Evolutionary conservation across 2,888 invertebrate genomes (phyloP), one percentile per base, ranked within the genome.

Genomic region (Nymphalis urticae): DNA sequence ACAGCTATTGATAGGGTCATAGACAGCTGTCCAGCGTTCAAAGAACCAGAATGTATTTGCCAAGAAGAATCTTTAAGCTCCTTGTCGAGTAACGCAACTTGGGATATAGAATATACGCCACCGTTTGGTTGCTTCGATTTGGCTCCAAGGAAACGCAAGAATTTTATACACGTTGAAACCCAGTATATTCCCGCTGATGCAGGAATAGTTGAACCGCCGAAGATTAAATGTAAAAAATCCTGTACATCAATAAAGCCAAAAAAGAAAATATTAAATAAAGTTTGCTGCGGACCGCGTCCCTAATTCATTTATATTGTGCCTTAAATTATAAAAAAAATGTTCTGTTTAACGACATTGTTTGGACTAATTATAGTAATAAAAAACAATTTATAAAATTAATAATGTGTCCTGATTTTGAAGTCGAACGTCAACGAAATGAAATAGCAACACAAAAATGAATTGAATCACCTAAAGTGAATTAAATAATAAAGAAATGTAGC

Each of bases 31-130:
- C 92, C 92, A 48, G 87, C 89, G 0, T 92, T 92, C 51, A 89
- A 89, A 70, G 92, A 90, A 42, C 91, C 92, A 0, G 89, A 85
- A 0, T 93, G 92, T 65, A 67, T 90, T 17, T 92, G 93, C 60
- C 76, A 85, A 58, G 86, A 84, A 19, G 89, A 90, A 74, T 90
- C 90, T 0, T 68, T 91, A 19, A 90, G 91, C 72, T 90, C 91
- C 13, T 72, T 91, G 2, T 93, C 93, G 0, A 93, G 93, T 65
- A 95, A 95, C 71, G 94, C 94, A 1, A 95, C 95, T 68, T 93
- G 95, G 85, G 95, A 95, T 76, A 95, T 95, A 53, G 95, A 95
- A 70, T 95, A 95, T 64, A 95, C 95, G 0, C 95, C 95, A 1
- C 95, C 95, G 0, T 95, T 95, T 54, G 95, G 95, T 0, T 91